These are phyloP conservation scores for Cerastis leucographa DNA, from an alignment of 2,888 invertebrate genomes.

Conservation along the genomic window DNA sequence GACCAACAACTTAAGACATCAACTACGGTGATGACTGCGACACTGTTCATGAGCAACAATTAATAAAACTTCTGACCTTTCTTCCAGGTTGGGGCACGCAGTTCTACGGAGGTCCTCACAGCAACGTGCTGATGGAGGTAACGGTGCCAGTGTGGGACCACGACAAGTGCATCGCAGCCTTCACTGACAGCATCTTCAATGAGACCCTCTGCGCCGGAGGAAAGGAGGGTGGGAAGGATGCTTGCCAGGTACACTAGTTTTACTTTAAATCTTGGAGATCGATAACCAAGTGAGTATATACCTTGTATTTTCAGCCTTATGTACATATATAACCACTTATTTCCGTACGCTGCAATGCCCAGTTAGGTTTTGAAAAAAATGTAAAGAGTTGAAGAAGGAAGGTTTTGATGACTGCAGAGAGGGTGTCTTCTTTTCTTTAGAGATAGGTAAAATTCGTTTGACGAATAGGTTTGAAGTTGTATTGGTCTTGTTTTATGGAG, in stretches of 20 bases:
- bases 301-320: background rate
- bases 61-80: background rate
- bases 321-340: background rate
- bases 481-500: background rate
- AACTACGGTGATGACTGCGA: background rate
- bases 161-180: slow-evolving; percentile 91
- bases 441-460: background rate
- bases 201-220: slow-evolving; percentile 95
- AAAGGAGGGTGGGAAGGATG: slow-evolving; percentile 94
- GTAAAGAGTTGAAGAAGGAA: background rate
- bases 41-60: background rate
- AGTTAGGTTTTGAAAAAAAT: background rate
- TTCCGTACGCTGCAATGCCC: background rate
- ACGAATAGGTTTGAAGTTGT: background rate
- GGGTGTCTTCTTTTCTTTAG: background rate
- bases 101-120: slow-evolving; percentile 93
- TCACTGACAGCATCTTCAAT: slow-evolving; percentile 91
- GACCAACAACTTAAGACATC: background rate
- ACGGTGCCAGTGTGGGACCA: slow-evolving; percentile 95
- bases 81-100: slow-evolving; percentile 94
- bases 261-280: background rate
- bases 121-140: slow-evolving; percentile 94
- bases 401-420: background rate
- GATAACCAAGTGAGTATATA: background rate
- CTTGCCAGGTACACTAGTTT: slow-evolving; percentile 92